Percentiles rank a stretch among this genome's conserved stretches.
Conservation (phyloP, 1,140 invertebrate species). For the Myzus persicae region DNA sequence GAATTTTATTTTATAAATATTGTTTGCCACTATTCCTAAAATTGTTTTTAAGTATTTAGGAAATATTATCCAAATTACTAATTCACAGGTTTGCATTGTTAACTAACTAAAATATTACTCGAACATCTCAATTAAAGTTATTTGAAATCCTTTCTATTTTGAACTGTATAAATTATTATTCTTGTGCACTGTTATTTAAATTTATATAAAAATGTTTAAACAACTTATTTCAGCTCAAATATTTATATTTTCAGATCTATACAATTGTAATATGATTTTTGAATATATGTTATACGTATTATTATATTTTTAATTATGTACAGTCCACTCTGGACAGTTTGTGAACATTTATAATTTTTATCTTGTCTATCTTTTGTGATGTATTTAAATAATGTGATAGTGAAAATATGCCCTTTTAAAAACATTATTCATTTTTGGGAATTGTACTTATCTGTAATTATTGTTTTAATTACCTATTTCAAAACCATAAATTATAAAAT, state of each 20-base stretch:
- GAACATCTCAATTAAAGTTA: not conserved
- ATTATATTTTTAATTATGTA: not conserved
- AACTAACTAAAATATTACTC: not conserved
- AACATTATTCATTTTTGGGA: constrained; percentile 8
- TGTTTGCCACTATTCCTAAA: constrained; percentile 12
- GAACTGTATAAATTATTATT: not conserved
- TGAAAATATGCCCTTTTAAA: not conserved
- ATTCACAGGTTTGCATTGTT: not conserved
- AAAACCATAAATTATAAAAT: not conserved
- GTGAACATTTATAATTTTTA: constrained; percentile 22
- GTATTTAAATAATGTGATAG: constrained; percentile 51
- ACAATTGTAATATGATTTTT: not conserved
- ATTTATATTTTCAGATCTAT: constrained; percentile 1
- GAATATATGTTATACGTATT: not conserved
- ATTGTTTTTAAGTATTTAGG: not conserved
- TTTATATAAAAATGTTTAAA: not conserved
- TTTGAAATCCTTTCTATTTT: constrained; percentile 2
- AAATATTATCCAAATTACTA: not conserved
- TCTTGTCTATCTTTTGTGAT: constrained; percentile 36
- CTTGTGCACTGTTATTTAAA: not conserved
- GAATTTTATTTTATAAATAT: not conserved
- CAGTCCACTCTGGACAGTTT: not conserved
- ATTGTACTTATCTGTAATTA: constrained; percentile 38
- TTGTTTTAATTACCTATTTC: constrained; percentile 23
- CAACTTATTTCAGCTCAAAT: constrained; percentile 38